These are phyloP conservation scores for Pempheris klunzingeri DNA, from an alignment of 2,797 vertebrate genomes.

Conservation along the genomic window DNA sequence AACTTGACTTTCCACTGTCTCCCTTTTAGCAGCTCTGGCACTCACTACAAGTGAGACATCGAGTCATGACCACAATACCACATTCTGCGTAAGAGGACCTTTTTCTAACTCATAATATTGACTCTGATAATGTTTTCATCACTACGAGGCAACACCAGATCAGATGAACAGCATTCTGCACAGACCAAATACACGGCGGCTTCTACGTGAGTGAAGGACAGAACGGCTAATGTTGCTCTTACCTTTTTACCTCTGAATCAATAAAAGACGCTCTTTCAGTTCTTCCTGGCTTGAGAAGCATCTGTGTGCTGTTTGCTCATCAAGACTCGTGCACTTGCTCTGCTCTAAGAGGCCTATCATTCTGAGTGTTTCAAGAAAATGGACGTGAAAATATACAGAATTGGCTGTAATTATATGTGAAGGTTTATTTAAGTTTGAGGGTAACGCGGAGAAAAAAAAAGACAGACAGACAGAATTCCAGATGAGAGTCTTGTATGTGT, in stretches of 20 bases:
- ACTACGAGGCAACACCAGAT: conserved; percentile 61
- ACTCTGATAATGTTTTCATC: conserved; percentile 85
- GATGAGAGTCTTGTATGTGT: conserved; percentile 67
- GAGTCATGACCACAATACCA: conserved; percentile 76
- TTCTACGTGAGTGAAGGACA: conserved; percentile 64
- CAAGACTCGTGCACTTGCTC: conserved; percentile 56
- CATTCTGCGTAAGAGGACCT: conserved; percentile 75
- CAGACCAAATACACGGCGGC: conserved; percentile 67
- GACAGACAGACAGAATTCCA: conserved; percentile 77
- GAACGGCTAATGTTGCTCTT: conserved; percentile 76
- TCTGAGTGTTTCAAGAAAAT: conserved; percentile 80
- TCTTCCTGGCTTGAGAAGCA: conserved; percentile 48
- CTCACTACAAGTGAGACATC: conserved; percentile 59
- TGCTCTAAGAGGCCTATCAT: conserved; percentile 73
- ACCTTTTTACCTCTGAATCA: conserved; percentile 78
- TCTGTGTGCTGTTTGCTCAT: conserved; percentile 61
- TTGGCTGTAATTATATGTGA: conserved; percentile 85
- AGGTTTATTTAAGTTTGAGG: conserved; percentile 87
- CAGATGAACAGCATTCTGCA: conserved; percentile 62
- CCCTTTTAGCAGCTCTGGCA: conserved; percentile 56
- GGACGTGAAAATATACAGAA: conserved; percentile 87
- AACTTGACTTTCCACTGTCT: conserved; percentile 67
- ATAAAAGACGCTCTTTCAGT: conserved; percentile 78
- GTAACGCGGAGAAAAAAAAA: conserved; percentile 68
- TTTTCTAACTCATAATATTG: conserved; percentile 82